These are phyloP conservation scores for Lutjanus campechanus DNA, from an alignment of 2,797 vertebrate species.

Conservation along the genomic window DNA sequence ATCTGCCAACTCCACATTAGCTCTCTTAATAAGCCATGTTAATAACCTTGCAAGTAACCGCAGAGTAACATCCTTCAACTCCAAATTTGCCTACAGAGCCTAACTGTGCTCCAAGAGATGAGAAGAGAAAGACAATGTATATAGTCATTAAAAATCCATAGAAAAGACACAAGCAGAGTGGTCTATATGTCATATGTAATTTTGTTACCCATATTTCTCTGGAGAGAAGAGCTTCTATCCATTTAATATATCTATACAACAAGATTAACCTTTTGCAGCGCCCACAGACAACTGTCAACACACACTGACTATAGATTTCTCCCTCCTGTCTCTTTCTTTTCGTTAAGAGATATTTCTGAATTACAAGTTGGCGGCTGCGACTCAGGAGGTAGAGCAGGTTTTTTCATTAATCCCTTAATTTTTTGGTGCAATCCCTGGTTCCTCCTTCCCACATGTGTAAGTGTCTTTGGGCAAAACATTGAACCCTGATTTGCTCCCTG, in stretches of 20 bases:
- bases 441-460: not conserved
- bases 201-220: conserved; percentile 55
- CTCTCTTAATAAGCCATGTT: not conserved
- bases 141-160: conserved; percentile 16
- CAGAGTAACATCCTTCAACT: not conserved
- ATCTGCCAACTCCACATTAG: not conserved
- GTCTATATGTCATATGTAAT: conserved; percentile 58
- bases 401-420: not conserved
- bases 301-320: not conserved
- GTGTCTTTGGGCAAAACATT: not conserved
- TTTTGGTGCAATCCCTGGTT: not conserved
- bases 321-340: conserved; percentile 5
- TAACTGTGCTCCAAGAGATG: not conserved
- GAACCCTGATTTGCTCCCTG: not conserved
- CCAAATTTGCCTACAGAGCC: not conserved
- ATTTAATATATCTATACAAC: conserved; percentile 61
- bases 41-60: not conserved
- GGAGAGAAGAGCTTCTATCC: conserved; percentile 40
- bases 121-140: not conserved
- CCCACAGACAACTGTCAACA: conserved; percentile 61
- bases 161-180: conserved; percentile 10
- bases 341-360: conserved; percentile 8
- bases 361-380: not conserved
- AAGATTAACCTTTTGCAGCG: conserved; percentile 68
- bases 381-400: not conserved